Percentiles rank a stretch among this genome's conserved stretches.
Conservation (phyloP, 2,797 vertebrate genomes). For the Anniella stebbinsi region DNA sequence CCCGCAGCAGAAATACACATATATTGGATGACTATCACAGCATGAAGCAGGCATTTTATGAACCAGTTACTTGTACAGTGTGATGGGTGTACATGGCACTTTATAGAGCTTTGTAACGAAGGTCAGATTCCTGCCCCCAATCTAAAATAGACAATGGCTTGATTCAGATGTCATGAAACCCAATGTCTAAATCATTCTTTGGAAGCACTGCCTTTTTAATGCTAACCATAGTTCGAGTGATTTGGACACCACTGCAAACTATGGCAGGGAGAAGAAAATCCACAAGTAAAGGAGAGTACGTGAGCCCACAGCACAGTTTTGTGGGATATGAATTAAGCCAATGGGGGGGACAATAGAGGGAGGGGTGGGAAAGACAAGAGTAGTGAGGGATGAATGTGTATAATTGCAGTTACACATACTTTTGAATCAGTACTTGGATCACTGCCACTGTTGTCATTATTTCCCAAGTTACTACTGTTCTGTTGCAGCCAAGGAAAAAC, state of each 20-base stretch:
- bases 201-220: neutral
- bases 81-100: neutral
- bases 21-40: neutral
- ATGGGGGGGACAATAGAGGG: neutral
- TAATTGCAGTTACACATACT: neutral
- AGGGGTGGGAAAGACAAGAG: neutral
- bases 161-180: neutral
- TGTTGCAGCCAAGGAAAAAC: neutral
- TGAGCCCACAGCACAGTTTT: neutral
- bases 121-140: neutral
- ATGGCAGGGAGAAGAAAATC: neutral
- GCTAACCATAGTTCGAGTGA: neutral
- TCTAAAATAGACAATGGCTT: neutral
- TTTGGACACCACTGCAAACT: neutral
- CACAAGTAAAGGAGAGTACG: neutral
- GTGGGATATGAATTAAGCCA: neutral
- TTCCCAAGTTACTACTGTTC: conserved; percentile 10
- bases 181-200: neutral
- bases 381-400: neutral
- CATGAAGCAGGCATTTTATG: neutral
- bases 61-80: neutral
- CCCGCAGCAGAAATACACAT: neutral
- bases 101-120: neutral
- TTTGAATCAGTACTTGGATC: conserved; percentile 2
- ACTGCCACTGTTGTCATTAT: neutral